Conservation (phyloP, 2,113 vertebrate genomes). For the Elanoides forficatus region DNA sequence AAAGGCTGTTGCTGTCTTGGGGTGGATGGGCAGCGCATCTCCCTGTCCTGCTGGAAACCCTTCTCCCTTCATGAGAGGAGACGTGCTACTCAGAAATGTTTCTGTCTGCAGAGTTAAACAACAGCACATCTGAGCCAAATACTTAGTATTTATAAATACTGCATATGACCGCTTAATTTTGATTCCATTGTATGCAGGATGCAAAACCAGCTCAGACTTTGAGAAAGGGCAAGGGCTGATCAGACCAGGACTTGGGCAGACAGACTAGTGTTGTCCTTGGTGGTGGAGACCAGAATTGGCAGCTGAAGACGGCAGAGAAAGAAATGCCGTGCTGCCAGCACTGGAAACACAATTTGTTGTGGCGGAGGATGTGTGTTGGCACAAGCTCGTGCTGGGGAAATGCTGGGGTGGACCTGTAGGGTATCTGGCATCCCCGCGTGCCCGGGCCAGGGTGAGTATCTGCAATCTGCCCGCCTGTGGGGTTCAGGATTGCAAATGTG, state of each 20-base stretch:
- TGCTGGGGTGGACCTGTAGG: neutral
- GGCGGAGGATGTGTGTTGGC: too few relatives aligned
- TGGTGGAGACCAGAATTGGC: neutral
- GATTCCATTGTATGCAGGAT: neutral
- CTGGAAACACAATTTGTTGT: neutral
- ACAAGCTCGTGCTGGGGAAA: neutral
- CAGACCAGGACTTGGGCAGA: neutral
- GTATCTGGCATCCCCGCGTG: accelerated
- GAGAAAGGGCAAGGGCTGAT: neutral
- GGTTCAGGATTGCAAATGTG: neutral
- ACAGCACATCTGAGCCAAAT: neutral
- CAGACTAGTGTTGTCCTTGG: neutral
- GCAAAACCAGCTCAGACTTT: neutral
- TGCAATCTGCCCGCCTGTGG: neutral
- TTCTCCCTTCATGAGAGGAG: neutral
- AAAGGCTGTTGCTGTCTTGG: neutral
- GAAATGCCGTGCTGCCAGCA: neutral
- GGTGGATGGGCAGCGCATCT: accelerated
- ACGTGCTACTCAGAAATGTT: accelerated
- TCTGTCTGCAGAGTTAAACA: neutral
- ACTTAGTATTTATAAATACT: neutral
- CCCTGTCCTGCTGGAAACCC: neutral
- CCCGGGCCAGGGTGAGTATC: accelerated
- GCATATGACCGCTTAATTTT: neutral
- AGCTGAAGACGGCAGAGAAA: neutral